Evolutionary conservation across 2,888 invertebrate species (phyloP).

Genomic region (Phalangium opilio): DNA sequence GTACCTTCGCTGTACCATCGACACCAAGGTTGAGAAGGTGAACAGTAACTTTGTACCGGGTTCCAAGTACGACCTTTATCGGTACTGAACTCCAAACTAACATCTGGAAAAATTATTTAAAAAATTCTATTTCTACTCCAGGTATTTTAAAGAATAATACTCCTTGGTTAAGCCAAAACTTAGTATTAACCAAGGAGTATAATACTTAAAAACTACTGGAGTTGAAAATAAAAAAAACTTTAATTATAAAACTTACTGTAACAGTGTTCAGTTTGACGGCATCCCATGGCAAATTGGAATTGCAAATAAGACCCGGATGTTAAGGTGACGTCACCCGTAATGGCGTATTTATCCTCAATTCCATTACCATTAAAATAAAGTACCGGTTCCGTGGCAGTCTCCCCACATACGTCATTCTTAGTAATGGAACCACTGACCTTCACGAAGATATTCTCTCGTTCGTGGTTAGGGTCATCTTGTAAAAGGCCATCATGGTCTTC

Average conservation of each 20-base stretch:
- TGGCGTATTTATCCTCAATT: slow-evolving; percentile 22
- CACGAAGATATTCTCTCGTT: too few species aligned
- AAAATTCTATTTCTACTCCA: too few species aligned
- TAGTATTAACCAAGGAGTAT: too few species aligned
- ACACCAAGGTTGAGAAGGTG: slow-evolving; percentile 28
- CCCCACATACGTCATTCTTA: too few species aligned
- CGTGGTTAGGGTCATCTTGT: too few species aligned
- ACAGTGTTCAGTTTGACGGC: slow-evolving; percentile 24
- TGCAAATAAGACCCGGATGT: slow-evolving; percentile 28
- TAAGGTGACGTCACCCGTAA: slow-evolving; percentile 31
- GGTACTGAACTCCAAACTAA: slow-evolving; percentile 29
- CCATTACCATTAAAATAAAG: slow-evolving; percentile 1
- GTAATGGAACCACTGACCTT: too few species aligned
- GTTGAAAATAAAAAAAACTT: neutral
- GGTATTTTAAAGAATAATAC: too few species aligned
- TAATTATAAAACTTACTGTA: slow-evolving; percentile 24
- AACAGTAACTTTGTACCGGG: slow-evolving; percentile 26
- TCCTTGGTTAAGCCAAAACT: too few species aligned
- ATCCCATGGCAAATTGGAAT: slow-evolving; percentile 31
- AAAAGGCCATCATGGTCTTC: too few species aligned
- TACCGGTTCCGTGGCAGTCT: too few species aligned
- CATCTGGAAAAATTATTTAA: too few species aligned
- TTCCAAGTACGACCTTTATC: slow-evolving; percentile 33
- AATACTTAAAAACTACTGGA: neutral
- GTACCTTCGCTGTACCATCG: slow-evolving; percentile 23